These are phyloP conservation scores for Melanostoma scalare DNA, from an alignment of 2,888 invertebrate genomes.

Conservation along the genomic window DNA sequence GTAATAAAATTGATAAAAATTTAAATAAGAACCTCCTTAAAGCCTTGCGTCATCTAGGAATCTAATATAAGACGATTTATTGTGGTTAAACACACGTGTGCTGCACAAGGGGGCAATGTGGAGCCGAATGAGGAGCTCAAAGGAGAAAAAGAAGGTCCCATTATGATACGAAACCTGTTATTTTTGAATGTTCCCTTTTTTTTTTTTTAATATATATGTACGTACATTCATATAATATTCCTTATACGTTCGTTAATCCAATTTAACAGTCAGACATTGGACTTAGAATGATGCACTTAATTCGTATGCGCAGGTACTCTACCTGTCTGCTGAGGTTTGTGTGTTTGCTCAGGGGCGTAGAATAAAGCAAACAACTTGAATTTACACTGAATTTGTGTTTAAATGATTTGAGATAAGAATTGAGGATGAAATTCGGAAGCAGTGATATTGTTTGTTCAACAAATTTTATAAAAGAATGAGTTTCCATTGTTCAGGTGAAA, in stretches of 20 bases:
- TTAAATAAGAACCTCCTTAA: slow-evolving; percentile 1
- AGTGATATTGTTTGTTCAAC: slow-evolving; percentile 18
- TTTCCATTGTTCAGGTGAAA: slow-evolving; percentile 1
- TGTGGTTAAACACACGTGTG: background rate
- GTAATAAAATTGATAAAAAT: slow-evolving; percentile 10
- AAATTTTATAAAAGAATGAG: slow-evolving; percentile 14
- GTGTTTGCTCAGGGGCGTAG: background rate
- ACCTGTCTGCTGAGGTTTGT: background rate
- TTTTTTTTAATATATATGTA: too few species aligned
- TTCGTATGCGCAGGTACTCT: background rate
- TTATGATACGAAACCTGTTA: too few species aligned
- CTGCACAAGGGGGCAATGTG: background rate
- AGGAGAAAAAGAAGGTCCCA: background rate
- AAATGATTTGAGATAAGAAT: slow-evolving; percentile 14
- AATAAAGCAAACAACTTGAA: slow-evolving; percentile 14
- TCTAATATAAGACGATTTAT: slow-evolving; percentile 3
- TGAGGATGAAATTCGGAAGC: slow-evolving; percentile 55
- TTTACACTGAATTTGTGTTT: slow-evolving; percentile 11
- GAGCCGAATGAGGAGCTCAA: slow-evolving; percentile 4
- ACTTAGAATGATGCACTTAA: too few species aligned
- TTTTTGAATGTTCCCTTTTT: too few species aligned
- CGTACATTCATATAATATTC: too few species aligned
- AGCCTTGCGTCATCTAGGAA: slow-evolving; percentile 3
- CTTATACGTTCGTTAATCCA: too few species aligned
- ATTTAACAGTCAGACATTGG: too few species aligned